Evolutionary conservation across 92 coral and sea anemone genomes (phyloP).

Genomic region (Muricea muricata): DNA sequence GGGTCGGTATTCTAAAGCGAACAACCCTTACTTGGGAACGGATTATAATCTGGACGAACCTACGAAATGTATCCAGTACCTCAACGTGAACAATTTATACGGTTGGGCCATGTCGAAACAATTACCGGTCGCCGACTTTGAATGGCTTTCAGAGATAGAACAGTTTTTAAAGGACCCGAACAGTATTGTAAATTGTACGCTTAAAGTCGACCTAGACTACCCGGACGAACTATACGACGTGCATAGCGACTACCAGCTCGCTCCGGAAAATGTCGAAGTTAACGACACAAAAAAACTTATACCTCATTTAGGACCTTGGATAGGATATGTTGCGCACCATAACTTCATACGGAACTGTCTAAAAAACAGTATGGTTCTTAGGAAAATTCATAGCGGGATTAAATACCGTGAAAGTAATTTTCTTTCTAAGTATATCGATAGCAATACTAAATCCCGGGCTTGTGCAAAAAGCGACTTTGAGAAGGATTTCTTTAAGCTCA

Average conservation of each 20-base stretch:
- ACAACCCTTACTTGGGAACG: neutral
- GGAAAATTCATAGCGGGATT: neutral
- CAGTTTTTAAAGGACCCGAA: too few relatives aligned
- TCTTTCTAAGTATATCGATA: neutral
- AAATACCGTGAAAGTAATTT: neutral
- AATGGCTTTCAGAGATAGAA: too few relatives aligned
- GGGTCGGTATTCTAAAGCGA: neutral
- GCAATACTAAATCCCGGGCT: neutral
- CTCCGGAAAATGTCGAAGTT: too few relatives aligned
- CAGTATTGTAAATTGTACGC: too few relatives aligned
- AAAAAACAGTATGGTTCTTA: neutral
- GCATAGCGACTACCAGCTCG: too few relatives aligned
- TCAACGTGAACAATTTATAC: too few relatives aligned
- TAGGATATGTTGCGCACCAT: neutral
- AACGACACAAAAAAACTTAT: neutral
- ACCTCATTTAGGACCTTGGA: neutral
- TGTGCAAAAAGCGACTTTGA: conserved; percentile 32
- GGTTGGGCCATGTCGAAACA: too few relatives aligned
- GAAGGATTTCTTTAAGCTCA: neutral
- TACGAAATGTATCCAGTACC: too few relatives aligned
- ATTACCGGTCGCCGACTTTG: too few relatives aligned
- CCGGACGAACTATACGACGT: too few relatives aligned
- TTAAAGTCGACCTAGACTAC: too few relatives aligned
- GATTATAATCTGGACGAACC: too few relatives aligned
- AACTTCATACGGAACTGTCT: neutral